phyloP scores from a whole-genome alignment of 2,888 invertebrate species.

The Proisotoma minuta region DNA sequence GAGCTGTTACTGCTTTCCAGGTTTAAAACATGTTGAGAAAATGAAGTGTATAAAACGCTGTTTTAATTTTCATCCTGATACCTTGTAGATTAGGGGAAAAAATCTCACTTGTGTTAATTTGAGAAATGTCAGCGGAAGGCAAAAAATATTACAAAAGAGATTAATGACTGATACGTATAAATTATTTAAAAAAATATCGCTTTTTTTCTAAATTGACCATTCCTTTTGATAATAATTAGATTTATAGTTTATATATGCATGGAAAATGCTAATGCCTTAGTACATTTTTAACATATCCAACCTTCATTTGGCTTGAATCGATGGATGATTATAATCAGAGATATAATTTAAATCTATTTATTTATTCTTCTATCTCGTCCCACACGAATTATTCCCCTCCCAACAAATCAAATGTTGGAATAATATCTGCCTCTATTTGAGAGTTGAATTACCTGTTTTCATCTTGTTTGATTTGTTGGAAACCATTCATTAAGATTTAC shows the following conservation, averaged over 20 bases:
- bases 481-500: constrained; percentile 1
- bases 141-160: constrained; percentile 45
- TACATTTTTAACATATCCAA: too few relatives aligned
- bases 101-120: constrained; percentile 47
- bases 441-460: constrained; percentile 6
- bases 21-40: constrained; percentile 7
- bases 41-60: constrained; percentile 9
- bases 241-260: constrained; percentile 49
- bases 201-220: constrained; percentile 42
- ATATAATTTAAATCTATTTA: too few relatives aligned
- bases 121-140: constrained; percentile 47
- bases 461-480: constrained; percentile 4
- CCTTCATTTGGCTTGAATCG: too few relatives aligned
- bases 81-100: constrained; percentile 33
- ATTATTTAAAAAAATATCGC: constrained; percentile 48
- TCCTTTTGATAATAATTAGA: constrained; percentile 47
- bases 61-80: constrained; percentile 10
- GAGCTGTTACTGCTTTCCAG: constrained; percentile 38
- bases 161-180: constrained; percentile 48
- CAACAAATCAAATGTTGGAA: too few relatives aligned
- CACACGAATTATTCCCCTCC: too few relatives aligned
- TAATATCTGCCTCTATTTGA: too few relatives aligned
- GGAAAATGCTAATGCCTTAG: constrained; percentile 47
- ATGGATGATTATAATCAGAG: too few relatives aligned
- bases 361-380: too few relatives aligned